phyloP scores from a whole-genome alignment of 1,140 invertebrate genomes.

The Drosophila asahinai region DNA sequence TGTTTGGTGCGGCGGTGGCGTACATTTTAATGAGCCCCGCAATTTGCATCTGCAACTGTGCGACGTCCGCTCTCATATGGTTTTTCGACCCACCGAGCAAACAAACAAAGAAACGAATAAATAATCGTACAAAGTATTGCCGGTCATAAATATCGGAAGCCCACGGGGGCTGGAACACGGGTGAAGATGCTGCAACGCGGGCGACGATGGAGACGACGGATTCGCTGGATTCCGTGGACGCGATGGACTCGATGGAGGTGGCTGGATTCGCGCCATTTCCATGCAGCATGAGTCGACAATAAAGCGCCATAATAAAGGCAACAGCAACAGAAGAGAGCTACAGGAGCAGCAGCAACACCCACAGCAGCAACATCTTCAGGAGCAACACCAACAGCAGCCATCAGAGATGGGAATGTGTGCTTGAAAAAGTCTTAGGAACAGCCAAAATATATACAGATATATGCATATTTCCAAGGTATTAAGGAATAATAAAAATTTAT shows the following conservation, averaged over 20 bases:
- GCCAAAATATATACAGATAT: not conserved
- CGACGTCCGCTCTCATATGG: slow-evolving; percentile 43
- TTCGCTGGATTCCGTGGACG: slow-evolving; percentile 12
- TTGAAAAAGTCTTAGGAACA: not conserved
- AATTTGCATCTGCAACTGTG: slow-evolving; percentile 70
- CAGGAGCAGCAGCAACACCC: slow-evolving; percentile 14
- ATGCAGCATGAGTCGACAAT: slow-evolving; percentile 67
- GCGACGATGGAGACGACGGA: slow-evolving; percentile 22
- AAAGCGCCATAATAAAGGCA: slow-evolving; percentile 73
- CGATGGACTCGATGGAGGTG: slow-evolving; percentile 7
- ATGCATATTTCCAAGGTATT: not conserved
- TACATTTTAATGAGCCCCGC: slow-evolving; percentile 65
- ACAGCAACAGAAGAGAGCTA: slow-evolving; percentile 8
- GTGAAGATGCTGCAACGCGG: slow-evolving; percentile 37
- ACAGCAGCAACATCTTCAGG: slow-evolving; percentile 7
- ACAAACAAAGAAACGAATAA: slow-evolving; percentile 74
- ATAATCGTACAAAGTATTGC: slow-evolving; percentile 82
- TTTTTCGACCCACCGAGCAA: slow-evolving; percentile 28
- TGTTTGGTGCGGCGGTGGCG: slow-evolving; percentile 19
- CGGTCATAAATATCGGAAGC: slow-evolving; percentile 74
- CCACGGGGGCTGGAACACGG: slow-evolving; percentile 27
- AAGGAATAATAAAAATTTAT: not conserved
- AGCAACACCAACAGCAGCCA: slow-evolving; percentile 7
- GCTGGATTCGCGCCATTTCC: slow-evolving; percentile 65
- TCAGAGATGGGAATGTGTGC: not conserved